These are phyloP conservation scores for Nysson spinosus DNA, from an alignment of 2,888 invertebrate species.

Conservation along the genomic window DNA sequence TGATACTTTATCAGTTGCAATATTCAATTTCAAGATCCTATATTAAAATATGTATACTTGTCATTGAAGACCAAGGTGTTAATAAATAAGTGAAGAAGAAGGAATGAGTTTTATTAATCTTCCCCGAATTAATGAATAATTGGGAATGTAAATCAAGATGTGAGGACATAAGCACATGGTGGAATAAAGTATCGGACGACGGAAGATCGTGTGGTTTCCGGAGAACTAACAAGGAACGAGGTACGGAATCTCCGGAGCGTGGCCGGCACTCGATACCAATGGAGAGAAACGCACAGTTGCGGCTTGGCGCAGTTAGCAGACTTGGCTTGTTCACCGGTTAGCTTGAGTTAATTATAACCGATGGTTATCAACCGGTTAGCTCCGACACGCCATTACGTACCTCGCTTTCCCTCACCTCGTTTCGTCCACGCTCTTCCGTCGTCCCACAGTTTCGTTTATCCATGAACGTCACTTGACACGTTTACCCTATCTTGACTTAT, in stretches of 20 bases:
- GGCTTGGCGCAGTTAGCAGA: conserved; percentile 63
- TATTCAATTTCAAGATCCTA: too few relatives aligned
- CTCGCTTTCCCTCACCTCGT: conserved; percentile 65
- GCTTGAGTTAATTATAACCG: conserved; percentile 77
- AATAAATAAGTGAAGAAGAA: too few relatives aligned
- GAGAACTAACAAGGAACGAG: background rate
- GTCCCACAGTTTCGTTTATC: conserved; percentile 16
- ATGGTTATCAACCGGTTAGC: conserved; percentile 78
- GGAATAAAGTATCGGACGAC: too few relatives aligned
- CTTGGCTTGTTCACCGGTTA: conserved; percentile 76
- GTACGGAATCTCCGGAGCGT: conserved; percentile 11
- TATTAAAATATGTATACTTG: too few relatives aligned
- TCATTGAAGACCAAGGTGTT: too few relatives aligned
- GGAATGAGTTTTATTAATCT: too few relatives aligned
- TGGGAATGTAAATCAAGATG: too few relatives aligned
- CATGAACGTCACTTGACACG: conserved; percentile 17
- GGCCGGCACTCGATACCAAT: conserved; percentile 22
- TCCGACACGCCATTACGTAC: conserved; percentile 78
- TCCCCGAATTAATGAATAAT: too few relatives aligned
- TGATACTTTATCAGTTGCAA: too few relatives aligned
- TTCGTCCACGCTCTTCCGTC: conserved; percentile 10
- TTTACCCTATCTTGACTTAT: conserved; percentile 3
- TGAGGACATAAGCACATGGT: too few relatives aligned
- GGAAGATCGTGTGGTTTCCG: too few relatives aligned
- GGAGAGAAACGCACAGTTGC: conserved; percentile 48